Evolutionary conservation across 2,113 vertebrate species (phyloP).

Genomic region (Phalacrocorax carbo): DNA sequence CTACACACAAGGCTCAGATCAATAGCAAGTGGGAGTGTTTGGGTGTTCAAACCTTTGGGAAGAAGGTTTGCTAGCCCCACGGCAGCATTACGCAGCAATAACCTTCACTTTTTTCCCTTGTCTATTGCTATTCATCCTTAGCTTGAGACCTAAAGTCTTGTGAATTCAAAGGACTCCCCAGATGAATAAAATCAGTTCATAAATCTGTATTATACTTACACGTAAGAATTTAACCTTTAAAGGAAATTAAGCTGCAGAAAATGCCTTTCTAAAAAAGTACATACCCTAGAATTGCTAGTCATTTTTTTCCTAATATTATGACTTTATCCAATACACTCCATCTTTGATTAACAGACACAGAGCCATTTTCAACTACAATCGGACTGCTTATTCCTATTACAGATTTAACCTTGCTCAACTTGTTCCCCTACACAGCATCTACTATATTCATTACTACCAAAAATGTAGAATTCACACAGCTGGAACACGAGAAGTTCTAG

Average conservation of each 20-base stretch:
- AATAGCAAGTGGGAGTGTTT: background rate
- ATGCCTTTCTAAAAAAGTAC: background rate
- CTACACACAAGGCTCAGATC: background rate
- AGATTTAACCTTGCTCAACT: background rate
- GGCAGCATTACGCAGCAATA: background rate
- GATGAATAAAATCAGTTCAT: background rate
- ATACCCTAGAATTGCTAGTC: background rate
- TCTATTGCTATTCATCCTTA: background rate
- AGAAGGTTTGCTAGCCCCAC: background rate
- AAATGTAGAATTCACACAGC: background rate
- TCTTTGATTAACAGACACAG: background rate
- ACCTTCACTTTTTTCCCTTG: background rate
- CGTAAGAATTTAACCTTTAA: background rate
- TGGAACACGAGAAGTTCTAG: background rate
- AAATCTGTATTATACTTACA: background rate
- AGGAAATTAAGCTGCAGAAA: background rate
- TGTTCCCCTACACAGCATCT: background rate
- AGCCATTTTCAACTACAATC: background rate
- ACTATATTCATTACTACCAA: background rate
- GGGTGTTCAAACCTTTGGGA: background rate
- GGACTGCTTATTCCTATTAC: background rate
- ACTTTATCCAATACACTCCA: background rate
- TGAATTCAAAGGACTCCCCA: background rate
- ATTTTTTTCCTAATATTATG: background rate
- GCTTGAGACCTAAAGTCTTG: background rate